A percentile compares a stretch with the other conserved stretches of the same genome.
Conservation (phyloP, 2,113 vertebrate species). For the Cardinalis cardinalis region DNA sequence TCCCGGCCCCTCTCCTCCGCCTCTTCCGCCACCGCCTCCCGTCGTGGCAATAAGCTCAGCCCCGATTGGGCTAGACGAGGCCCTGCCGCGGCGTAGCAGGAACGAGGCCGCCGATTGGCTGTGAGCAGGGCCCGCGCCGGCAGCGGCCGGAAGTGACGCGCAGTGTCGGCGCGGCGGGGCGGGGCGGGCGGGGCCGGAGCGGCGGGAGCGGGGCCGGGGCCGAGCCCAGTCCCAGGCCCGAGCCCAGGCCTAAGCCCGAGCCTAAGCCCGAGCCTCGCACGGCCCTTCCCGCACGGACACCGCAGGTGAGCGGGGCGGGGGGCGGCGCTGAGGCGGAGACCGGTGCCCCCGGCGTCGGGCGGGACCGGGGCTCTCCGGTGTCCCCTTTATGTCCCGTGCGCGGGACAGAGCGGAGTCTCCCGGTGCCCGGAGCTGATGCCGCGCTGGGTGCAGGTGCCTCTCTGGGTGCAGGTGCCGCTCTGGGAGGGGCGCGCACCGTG, state of each 20-base stretch:
- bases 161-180: background rate
- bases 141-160: background rate
- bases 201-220: background rate
- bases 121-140: rapidly evolving
- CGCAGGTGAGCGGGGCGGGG: background rate
- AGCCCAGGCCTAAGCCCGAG: background rate
- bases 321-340: background rate
- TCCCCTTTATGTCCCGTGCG: background rate
- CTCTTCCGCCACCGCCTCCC: background rate
- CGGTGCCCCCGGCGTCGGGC: rapidly evolving
- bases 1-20: background rate
- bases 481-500: background rate
- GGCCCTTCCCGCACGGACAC: background rate
- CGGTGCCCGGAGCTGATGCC: background rate
- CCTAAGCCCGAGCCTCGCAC: background rate
- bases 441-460: background rate
- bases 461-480: background rate
- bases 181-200: background rate
- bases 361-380: background rate
- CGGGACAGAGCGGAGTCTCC: background rate
- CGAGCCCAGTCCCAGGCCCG: background rate
- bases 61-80: rapidly evolving
- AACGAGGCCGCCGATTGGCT: background rate
- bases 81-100: rapidly evolving
- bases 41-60: background rate